Evolutionary conservation across 2,113 vertebrate species (phyloP).

Genomic region (Bufo bufo): DNA sequence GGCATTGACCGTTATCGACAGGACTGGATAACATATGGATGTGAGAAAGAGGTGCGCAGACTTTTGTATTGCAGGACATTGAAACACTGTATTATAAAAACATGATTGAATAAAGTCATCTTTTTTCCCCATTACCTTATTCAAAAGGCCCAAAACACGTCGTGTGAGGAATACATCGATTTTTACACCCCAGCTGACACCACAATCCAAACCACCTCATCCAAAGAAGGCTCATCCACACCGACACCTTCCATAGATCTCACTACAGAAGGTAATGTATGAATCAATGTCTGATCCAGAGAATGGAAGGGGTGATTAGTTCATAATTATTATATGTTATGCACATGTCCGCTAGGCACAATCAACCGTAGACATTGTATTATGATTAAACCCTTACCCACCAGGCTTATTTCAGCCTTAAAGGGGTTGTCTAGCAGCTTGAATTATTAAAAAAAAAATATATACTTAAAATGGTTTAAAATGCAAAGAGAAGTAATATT

Average conservation of each 20-base stretch:
- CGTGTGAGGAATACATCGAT: conserved; percentile 81
- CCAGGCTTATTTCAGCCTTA: too few relatives aligned
- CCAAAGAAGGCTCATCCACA: not conserved
- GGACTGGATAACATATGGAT: conserved; percentile 90
- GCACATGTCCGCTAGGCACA: not conserved
- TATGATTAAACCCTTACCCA: not conserved
- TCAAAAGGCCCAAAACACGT: conserved; percentile 72
- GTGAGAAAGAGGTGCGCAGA: conserved; percentile 82
- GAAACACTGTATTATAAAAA: not conserved
- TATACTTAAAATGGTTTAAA: too few relatives aligned
- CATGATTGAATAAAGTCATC: not conserved
- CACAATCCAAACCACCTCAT: conserved; percentile 24
- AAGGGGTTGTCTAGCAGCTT: too few relatives aligned
- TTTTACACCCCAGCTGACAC: conserved; percentile 66
- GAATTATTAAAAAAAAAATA: too few relatives aligned
- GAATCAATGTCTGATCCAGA: not conserved
- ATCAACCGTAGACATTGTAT: not conserved
- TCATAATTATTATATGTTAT: not conserved
- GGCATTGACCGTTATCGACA: conserved; percentile 90
- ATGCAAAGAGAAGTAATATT: too few relatives aligned
- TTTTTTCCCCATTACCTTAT: not conserved
- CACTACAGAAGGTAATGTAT: conserved; percentile 80
- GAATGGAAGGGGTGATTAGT: not conserved
- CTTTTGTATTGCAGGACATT: not conserved
- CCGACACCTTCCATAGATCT: conserved; percentile 72